Evolutionary conservation across 2,113 vertebrate genomes (phyloP), one percentile per base, ranked within the genome.

Genomic region (Tiliqua scincoides): DNA sequence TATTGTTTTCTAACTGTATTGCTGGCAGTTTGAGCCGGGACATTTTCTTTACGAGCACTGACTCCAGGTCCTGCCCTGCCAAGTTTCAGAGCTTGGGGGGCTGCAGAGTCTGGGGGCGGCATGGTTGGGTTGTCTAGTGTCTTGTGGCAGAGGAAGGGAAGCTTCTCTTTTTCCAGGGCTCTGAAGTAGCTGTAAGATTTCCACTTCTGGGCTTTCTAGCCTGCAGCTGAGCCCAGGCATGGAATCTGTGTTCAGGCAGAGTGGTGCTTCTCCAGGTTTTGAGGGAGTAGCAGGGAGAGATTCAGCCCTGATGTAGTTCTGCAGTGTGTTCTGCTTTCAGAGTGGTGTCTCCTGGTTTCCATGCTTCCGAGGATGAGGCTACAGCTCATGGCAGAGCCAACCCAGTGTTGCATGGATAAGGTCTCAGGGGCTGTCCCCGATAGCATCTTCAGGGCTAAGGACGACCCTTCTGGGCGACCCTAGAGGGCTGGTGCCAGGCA

Each of bases 251-350:
- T 0, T 77, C 84, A 35, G 76, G 25, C 82, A 82, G 77, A 72
- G 23, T 3, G 54, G 35, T 7, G 11, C 25, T 76, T 82, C 43
- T 78, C 7, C 6, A 9, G 0, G 0, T 30, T 30, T 0, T 0
- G 17, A 57, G 30, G 54, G 37, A 43, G 18, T 9, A 21, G 35
- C 32, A 20, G 18, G 74, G 6, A 9, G 48, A 8, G 43, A 48
- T 48, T 59, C 59, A 12, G 0, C 77, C 65, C 78, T 71, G 76
- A 10, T 86, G 17, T 78, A 86, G 68, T 54, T 48, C 61, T 83
- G 48, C 73, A 4, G 4, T 6, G 25, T n/a, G n/a, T n/a, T 35
- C 59, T 35, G 75, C 54, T 35, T 10, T 23, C 21, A 12, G 75
- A 48, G 43, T 48, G 43, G 43, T 8, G 43, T 48, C 43, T 48